These are phyloP conservation scores for Allobates femoralis DNA, from an alignment of 2,797 vertebrate species.

Conservation along the genomic window DNA sequence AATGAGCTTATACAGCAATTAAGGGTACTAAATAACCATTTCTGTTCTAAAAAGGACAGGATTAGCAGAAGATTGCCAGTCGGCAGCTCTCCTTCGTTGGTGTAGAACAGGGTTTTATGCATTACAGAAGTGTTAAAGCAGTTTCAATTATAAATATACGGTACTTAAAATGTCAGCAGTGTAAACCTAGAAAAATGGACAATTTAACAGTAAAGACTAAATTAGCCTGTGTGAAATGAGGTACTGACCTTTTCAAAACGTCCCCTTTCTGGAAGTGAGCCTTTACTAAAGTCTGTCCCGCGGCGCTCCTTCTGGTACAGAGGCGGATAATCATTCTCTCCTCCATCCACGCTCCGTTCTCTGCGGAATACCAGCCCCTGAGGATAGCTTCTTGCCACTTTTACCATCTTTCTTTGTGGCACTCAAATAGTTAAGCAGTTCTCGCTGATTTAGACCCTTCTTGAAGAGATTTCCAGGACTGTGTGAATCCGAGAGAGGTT, in stretches of 20 bases:
- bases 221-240: not conserved
- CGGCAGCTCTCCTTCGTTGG: too few species aligned
- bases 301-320: conserved; percentile 83
- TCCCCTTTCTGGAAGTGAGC: conserved; percentile 87
- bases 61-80: not conserved
- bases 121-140: not conserved
- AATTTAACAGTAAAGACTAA: not conserved
- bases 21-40: not conserved
- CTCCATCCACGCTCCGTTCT: conserved; percentile 78
- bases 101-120: too few species aligned
- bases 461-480: conserved; percentile 87
- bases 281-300: conserved; percentile 89
- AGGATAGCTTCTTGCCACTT: conserved; percentile 77
- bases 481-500: conserved; percentile 84
- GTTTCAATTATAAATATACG: not conserved
- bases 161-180: not conserved
- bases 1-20: not conserved
- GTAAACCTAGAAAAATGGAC: not conserved
- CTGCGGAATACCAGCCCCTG: conserved; percentile 75
- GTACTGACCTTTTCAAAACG: conserved; percentile 81
- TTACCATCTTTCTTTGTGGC: conserved; percentile 89
- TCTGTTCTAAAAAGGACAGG: not conserved
- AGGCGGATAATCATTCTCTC: conserved; percentile 82
- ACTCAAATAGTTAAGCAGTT: conserved; percentile 93
- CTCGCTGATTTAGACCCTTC: conserved; percentile 90